Conservation (phyloP, 1,140 invertebrate genomes). For the Rhynchophorus ferrugineus region DNA sequence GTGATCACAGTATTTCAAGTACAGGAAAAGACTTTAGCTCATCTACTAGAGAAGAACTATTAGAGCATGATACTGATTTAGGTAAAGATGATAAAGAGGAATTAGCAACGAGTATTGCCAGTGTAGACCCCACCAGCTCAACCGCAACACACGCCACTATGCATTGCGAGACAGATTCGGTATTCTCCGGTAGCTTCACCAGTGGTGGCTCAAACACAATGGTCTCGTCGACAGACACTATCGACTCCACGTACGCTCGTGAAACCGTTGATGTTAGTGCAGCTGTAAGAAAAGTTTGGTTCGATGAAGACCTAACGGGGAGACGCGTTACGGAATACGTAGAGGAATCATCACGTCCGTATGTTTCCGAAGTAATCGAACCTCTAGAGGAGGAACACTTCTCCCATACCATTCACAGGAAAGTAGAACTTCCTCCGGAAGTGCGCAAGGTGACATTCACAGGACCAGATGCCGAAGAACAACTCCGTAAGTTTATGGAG, state of each 20-base stretch:
- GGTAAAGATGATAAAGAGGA: constrained; percentile 43
- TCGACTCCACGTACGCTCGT: constrained; percentile 43
- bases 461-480: constrained; percentile 46
- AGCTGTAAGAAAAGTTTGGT: constrained; percentile 40
- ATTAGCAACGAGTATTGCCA: constrained; percentile 57
- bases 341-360: constrained; percentile 38
- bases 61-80: constrained; percentile 26
- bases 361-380: constrained; percentile 45
- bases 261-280: constrained; percentile 36
- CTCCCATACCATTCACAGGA: constrained; percentile 43
- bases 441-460: constrained; percentile 48
- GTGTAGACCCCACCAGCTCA: constrained; percentile 62
- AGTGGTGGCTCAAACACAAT: constrained; percentile 69
- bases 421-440: constrained; percentile 46
- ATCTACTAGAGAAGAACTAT: constrained; percentile 41
- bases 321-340: constrained; percentile 30
- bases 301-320: constrained; percentile 34
- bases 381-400: constrained; percentile 38
- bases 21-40: constrained; percentile 44
- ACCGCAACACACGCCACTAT: constrained; percentile 75
- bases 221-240: constrained; percentile 61
- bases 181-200: constrained; percentile 73
- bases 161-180: constrained; percentile 72
- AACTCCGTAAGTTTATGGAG: constrained; percentile 45
- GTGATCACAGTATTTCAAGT: constrained; percentile 43